Percentiles rank a stretch among this genome's conserved stretches.
Conservation (phyloP, 2,888 invertebrate species). For the Pristionchus entomophagus region DNA sequence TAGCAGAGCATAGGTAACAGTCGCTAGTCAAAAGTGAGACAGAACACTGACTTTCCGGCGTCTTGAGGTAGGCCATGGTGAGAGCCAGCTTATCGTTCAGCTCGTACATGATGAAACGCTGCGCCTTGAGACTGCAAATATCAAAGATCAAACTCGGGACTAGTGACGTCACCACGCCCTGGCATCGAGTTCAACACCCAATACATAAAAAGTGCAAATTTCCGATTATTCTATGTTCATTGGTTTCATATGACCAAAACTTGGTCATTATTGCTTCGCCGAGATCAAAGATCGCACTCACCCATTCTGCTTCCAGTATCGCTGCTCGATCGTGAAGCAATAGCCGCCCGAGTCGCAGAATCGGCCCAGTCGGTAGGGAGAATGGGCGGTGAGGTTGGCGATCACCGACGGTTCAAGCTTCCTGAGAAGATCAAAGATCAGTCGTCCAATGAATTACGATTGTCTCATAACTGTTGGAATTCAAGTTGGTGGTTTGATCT, state of each 20-base stretch:
- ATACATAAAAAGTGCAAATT: too few species aligned
- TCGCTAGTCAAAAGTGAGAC: background rate
- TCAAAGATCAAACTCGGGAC: background rate
- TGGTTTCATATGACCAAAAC: too few species aligned
- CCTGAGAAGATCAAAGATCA: constrained; percentile 23
- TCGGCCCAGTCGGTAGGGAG: background rate
- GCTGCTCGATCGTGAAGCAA: constrained; percentile 27
- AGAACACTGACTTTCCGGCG: constrained; percentile 24
- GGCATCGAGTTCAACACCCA: too few species aligned
- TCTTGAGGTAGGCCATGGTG: background rate
- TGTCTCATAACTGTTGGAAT: too few species aligned
- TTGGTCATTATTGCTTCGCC: too few species aligned
- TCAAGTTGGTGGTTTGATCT: too few species aligned
- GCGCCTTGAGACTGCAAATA: background rate
- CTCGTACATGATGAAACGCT: constrained; percentile 29
- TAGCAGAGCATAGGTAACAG: background rate
- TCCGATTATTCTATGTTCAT: too few species aligned
- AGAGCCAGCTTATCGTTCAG: background rate
- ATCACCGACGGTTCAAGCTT: background rate
- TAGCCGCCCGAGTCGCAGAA: constrained; percentile 35
- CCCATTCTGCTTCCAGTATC: background rate
- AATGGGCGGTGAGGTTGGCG: background rate
- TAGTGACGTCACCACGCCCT: too few species aligned
- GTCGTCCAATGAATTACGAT: too few species aligned
- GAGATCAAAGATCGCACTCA: too few species aligned